A percentile compares a stretch with the other conserved stretches of the same genome.
Evolutionary conservation across 2,113 vertebrate species (phyloP).

Genomic region (Anarrhichthys ocellatus): DNA sequence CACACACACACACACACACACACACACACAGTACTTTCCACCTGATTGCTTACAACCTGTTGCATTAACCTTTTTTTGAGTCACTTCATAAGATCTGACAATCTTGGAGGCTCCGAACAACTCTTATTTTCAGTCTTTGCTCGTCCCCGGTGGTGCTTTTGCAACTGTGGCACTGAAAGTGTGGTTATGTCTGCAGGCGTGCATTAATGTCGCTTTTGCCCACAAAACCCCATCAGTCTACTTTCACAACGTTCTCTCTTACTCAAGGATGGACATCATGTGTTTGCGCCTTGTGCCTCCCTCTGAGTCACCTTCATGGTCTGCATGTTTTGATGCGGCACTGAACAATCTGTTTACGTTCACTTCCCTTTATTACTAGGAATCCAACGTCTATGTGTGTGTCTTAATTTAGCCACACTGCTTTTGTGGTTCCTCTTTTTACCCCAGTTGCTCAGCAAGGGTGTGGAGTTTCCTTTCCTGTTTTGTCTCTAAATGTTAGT

Average conservation of each 20-base stretch:
- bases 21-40: neutral
- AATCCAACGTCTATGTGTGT: neutral
- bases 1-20: too few relatives aligned
- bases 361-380: neutral
- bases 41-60: neutral
- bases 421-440: constrained; percentile 43
- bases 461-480: constrained; percentile 68
- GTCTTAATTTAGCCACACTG: constrained; percentile 12
- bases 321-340: constrained; percentile 27
- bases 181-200: constrained; percentile 1
- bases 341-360: constrained; percentile 6
- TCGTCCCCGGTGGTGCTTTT: neutral
- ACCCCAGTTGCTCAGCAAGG: constrained; percentile 29
- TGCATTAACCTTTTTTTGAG: neutral
- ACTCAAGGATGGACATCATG: neutral
- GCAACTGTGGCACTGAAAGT: neutral
- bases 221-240: constrained; percentile 19
- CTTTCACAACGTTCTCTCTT: constrained; percentile 11
- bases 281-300: neutral
- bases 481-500: constrained; percentile 57
- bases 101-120: neutral
- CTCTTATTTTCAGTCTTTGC: neutral
- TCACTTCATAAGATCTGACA: neutral
- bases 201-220: neutral
- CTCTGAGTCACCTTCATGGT: neutral